A percentile compares a stretch with the other conserved stretches of the same genome.
phyloP scores from a whole-genome alignment of 2,797 vertebrate species.

The Karalla daura region DNA sequence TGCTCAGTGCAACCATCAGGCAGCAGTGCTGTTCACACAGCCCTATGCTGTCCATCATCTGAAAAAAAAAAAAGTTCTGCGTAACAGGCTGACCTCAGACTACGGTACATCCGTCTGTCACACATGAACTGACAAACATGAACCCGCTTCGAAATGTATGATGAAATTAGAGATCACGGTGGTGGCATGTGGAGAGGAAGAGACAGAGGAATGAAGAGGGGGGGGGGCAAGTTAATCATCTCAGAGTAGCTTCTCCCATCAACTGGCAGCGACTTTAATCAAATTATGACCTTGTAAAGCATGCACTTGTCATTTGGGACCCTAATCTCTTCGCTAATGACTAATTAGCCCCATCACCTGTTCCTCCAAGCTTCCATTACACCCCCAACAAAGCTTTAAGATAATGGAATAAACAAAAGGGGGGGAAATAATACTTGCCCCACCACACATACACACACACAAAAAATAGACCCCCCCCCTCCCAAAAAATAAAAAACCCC shows the following conservation, averaged over 20 bases:
- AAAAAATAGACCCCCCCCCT: slow-evolving; percentile 47
- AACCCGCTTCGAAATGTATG: slow-evolving; percentile 52
- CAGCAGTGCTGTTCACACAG: too few relatives aligned
- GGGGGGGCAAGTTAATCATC: slow-evolving; percentile 82
- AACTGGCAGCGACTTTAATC: slow-evolving; percentile 85
- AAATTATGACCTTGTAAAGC: slow-evolving; percentile 89
- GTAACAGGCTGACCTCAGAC: slow-evolving; percentile 16
- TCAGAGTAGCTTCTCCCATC: slow-evolving; percentile 81
- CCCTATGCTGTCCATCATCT: slow-evolving; percentile 2
- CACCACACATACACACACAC: slow-evolving; percentile 20
- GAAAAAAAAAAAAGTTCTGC: not conserved
- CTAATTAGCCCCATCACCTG: slow-evolving; percentile 89
- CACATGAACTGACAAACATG: slow-evolving; percentile 54
- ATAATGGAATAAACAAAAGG: slow-evolving; percentile 82
- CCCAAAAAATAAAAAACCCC: too few relatives aligned
- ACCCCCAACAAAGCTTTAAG: slow-evolving; percentile 79
- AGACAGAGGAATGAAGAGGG: slow-evolving; percentile 47
- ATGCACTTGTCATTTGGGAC: slow-evolving; percentile 86
- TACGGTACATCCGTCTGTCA: slow-evolving; percentile 29
- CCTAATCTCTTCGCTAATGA: slow-evolving; percentile 85
- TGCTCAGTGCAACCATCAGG: too few relatives aligned
- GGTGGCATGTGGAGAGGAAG: slow-evolving; percentile 59
- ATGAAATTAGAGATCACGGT: slow-evolving; percentile 69
- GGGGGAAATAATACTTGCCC: slow-evolving; percentile 51
- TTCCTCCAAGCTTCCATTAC: slow-evolving; percentile 83